These are phyloP conservation scores for Spinus olivaceus DNA, from an alignment of 2,797 vertebrate genomes.

Conservation along the genomic window DNA sequence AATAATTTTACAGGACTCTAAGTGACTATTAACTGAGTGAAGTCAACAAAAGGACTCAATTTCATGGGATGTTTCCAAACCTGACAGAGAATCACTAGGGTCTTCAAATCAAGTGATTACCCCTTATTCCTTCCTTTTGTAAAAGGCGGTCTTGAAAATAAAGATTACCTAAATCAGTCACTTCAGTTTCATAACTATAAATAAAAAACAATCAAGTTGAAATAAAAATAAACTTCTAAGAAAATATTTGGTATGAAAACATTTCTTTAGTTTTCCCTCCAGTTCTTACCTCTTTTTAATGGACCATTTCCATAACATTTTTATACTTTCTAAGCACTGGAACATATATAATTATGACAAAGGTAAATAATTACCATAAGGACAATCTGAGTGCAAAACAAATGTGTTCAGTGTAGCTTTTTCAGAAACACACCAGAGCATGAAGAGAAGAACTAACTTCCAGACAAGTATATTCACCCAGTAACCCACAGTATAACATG, in stretches of 20 bases:
- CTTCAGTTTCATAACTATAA: background rate
- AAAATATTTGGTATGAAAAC: background rate
- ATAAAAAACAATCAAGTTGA: rapidly evolving
- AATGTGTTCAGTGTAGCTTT: background rate
- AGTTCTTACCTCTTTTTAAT: background rate
- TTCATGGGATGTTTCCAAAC: background rate
- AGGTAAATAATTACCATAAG: background rate
- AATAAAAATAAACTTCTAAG: background rate
- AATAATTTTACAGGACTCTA: background rate
- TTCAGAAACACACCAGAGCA: background rate
- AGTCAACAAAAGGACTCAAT: background rate
- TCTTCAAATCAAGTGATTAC: background rate
- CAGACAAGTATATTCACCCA: background rate
- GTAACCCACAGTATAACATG: background rate
- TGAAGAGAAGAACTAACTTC: background rate
- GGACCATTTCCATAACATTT: background rate
- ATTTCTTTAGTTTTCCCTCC: background rate
- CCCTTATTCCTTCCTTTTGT: background rate
- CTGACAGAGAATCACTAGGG: background rate
- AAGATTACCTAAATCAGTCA: background rate
- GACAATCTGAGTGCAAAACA: background rate
- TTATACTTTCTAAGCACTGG: background rate
- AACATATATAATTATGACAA: background rate
- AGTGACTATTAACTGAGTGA: background rate
- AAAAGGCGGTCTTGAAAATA: background rate